Base-by-base conservation (phyloP, 2,888 invertebrate genomes). In the Latrodectus hesperus region DNA sequence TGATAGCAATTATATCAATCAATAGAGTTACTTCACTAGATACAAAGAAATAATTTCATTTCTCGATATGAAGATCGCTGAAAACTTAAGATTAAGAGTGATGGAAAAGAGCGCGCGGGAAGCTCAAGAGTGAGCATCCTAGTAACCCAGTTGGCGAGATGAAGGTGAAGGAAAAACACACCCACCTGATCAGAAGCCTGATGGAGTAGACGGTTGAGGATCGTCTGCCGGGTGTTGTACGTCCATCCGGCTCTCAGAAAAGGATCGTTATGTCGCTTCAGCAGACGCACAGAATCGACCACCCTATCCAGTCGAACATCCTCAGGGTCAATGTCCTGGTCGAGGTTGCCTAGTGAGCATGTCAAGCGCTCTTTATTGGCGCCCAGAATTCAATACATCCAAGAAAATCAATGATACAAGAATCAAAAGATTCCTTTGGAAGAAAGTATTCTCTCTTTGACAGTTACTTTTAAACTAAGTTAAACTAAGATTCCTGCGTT, bases 121-220 rank as follows among this genome's bases (percentile, higher is more conserved):
- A 26, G 79, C 74, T 49, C 84, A 71, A 85, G 84, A 84, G 38
- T 71, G 78, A 70, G 76, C 74, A 85, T 85, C 84, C 84, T 79
- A 85, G 84, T 85, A 85, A 85, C 84, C 84, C 84, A 79, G 68
- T 85, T 84, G 84, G 84, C 78, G 84, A 64, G 73, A 71, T 9
- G 73, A 73, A 55, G 64, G 71, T 38, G 60, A 49, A 68, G 16
- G 49, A 74, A 11, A 67, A 26, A 79, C 9, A 65, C 73, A 84
- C 86, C 76, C 86, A 86, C 86, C 86, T 86, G 86, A 81, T 77
- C 76, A 55, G 60, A 67, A 81, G 86, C 77, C 86, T 86, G 85
- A 11, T 10, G 75, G 68, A 49, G 74, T 67, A 80, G 85, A 85
- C 68, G 55, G 11, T 60, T 38, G 74, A n/a, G 51, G 55, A 51